Evolutionary conservation across 2,888 invertebrate genomes (phyloP).

Genomic region (Leptinotarsa tumamoca): DNA sequence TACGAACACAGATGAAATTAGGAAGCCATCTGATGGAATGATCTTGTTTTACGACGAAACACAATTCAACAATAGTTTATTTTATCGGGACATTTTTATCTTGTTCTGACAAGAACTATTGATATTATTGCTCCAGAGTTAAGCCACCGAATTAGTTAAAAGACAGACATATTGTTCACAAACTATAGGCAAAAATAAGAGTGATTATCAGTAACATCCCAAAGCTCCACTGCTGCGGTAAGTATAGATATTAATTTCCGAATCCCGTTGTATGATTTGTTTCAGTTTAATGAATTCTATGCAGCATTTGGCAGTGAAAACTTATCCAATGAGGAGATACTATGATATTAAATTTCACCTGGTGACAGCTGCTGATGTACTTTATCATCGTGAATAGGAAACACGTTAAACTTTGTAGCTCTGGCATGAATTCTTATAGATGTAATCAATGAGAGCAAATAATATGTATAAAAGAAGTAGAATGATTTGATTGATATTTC

Average conservation of each 20-base stretch:
- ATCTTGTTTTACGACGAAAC: too few species aligned
- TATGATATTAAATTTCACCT: slow-evolving; percentile 68
- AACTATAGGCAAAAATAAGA: neutral
- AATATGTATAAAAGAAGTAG: too few species aligned
- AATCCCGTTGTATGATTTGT: slow-evolving; percentile 42
- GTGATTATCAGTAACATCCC: neutral
- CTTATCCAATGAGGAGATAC: slow-evolving; percentile 51
- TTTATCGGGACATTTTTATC: too few species aligned
- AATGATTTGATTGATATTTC: too few species aligned
- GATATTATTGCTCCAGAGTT: too few species aligned
- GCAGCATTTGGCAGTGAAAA: slow-evolving; percentile 48
- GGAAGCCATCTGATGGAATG: too few species aligned
- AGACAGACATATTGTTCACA: too few species aligned
- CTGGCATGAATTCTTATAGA: neutral
- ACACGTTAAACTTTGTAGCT: slow-evolving; percentile 56
- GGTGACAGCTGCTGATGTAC: slow-evolving; percentile 67
- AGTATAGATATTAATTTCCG: slow-evolving; percentile 31
- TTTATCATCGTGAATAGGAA: slow-evolving; percentile 64
- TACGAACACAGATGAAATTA: too few species aligned
- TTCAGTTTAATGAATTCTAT: slow-evolving; percentile 50
- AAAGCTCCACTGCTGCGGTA: neutral
- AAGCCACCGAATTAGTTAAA: too few species aligned
- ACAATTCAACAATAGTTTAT: too few species aligned
- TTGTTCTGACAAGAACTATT: too few species aligned
- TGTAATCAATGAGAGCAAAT: too few species aligned